Evolutionary conservation across 1,140 invertebrate genomes (phyloP), one percentile per base, ranked within the genome.

Genomic region (Drosophila busckii): DNA sequence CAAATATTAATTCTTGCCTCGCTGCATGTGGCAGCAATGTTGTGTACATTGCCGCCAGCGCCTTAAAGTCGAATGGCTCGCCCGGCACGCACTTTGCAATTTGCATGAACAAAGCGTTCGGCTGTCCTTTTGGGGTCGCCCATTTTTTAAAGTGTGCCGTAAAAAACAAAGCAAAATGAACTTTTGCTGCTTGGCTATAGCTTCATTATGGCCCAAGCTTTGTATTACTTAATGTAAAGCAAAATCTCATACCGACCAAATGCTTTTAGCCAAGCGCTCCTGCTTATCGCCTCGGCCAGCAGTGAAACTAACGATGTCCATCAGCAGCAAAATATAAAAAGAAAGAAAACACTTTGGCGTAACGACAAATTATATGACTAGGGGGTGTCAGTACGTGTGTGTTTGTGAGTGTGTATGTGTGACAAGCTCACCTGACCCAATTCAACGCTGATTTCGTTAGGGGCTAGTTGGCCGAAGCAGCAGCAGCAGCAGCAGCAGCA

Each of bases 1-100:
- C 75, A 80, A 80, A 80, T 80, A 80, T 80, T 80, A 80, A 80
- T 80, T 80, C 83, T 80, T 80, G 75, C 56, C 76, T 69, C 69
- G 44, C 75, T 80, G 69, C 69, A 80, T 80, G 75, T 67, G 68
- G 69, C 69, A 62, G 69, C 63, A 41, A 52, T 17, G 55, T 58
- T 80, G 75, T 82, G 82, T 80, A 80, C 76, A 82, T 40, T 82
- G 70, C 75, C 69, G 65, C 69, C 76, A 53, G 61, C 42, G 69
- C 37, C 45, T 80, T 78, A 78, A 40, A 55, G 64, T 62, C 56
- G 48, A 55, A 63, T 34, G 52, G 16, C 40, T 28, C 59, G 46
- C 59, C 48, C 45, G 44, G 44, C 62, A 75, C 67, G 67, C 68
- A 68, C 75, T 80, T 82, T n/a, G n/a, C 59, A 82, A 80, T 80